Conservation (phyloP, 2,797 vertebrate genomes). For the Glossophaga mutica region DNA sequence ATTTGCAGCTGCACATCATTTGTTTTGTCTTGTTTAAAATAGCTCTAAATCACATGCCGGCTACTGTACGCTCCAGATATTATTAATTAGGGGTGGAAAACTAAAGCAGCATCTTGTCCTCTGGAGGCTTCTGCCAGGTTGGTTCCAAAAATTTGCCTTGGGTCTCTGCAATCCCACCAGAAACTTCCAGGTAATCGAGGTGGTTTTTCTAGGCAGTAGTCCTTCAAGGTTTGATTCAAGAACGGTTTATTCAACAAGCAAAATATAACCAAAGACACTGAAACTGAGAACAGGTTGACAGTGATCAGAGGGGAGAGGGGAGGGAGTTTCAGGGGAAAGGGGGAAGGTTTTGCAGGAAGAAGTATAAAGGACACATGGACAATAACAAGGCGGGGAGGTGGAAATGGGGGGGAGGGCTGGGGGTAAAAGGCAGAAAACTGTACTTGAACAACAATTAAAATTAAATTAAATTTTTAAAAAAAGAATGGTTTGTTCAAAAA, state of each 20-base stretch:
- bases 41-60: slow-evolving; percentile 56
- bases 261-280: no score
- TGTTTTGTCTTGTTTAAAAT: slow-evolving; percentile 72
- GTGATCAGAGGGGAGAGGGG: no score
- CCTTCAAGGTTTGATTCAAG: not conserved
- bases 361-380: no score
- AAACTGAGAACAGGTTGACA: no score
- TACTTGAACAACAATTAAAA: no score
- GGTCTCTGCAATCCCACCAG: not conserved
- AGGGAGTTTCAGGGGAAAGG: no score
- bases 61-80: slow-evolving; percentile 66
- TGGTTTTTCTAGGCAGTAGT: not conserved
- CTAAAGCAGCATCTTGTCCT: not conserved
- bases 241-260: not conserved
- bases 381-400: no score
- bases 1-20: slow-evolving; percentile 68
- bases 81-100: slow-evolving; percentile 60
- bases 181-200: not conserved
- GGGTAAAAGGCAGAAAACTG: no score
- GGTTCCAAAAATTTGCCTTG: not conserved
- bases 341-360: no score
- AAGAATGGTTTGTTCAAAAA: not conserved
- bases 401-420: no score
- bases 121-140: not conserved
- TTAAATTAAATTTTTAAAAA: no score